Evolutionary conservation across 2,797 vertebrate genomes (phyloP).

Genomic region (Tolypeutes matacus): DNA sequence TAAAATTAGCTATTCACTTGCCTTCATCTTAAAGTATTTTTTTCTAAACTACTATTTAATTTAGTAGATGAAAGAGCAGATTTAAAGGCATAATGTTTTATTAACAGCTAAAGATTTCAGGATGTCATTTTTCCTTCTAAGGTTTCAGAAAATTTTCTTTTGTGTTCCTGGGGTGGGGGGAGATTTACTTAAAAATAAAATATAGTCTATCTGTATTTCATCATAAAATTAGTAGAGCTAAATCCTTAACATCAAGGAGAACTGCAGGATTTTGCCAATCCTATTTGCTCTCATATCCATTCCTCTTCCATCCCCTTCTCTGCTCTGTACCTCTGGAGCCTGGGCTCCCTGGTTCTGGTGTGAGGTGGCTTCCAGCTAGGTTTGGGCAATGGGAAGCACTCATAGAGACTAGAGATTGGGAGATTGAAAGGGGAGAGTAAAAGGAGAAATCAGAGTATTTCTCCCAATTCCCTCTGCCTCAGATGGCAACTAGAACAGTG

Average conservation of each 20-base stretch:
- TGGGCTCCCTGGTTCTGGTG: not conserved
- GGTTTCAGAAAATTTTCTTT: constrained; percentile 37
- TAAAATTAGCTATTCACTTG: constrained; percentile 48
- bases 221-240: not conserved
- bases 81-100: constrained; percentile 49
- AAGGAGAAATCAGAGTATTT: not conserved
- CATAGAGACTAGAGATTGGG: not conserved
- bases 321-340: not conserved
- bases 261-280: not conserved
- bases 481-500: not conserved
- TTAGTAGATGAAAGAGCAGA: constrained; percentile 26
- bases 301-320: not conserved
- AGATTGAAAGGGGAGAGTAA: not conserved
- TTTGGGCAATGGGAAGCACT: not conserved
- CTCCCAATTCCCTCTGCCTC: not conserved
- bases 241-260: not conserved
- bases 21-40: constrained; percentile 40
- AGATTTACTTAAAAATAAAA: not conserved
- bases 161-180: not conserved
- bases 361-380: not conserved
- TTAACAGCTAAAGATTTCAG: constrained; percentile 51
- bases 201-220: not conserved
- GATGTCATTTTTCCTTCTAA: constrained; percentile 39
- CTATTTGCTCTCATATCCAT: not conserved
- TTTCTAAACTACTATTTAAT: constrained; percentile 58